Base-by-base conservation (phyloP, 2,797 vertebrate species). In the Argyrosomus regius region DNA sequence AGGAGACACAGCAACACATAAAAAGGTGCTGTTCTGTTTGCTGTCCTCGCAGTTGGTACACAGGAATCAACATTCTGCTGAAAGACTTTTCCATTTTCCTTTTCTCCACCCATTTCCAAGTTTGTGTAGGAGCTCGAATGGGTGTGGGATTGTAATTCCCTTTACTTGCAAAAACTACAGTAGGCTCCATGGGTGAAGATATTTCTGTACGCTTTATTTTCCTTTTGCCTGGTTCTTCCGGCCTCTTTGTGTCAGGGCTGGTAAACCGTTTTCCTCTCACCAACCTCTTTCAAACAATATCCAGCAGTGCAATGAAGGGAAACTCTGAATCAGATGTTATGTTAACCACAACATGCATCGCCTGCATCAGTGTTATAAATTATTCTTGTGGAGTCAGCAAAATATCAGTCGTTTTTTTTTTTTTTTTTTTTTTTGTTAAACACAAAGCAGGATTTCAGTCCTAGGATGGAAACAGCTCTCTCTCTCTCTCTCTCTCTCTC, bases 371-470 rank as follows among this genome's bases (percentile, higher is more conserved):
- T 92, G 94, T 95, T 94, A 94, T 92, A 96, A 94, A 96, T 91
- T 91, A 92, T 96, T 97, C 95, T 94, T 94, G 90, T 88, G 90
- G 94, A 88, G 95, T 97, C 96, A 97, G 96, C 97, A 96, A 87
- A 96, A 95, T 94, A 84, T 56, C 11, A 70, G 58, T 80, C 79
- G 43, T 58, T 69, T 73, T 72, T 78, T 18, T 46, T 64, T 65
- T 50, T 22, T 22, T 22, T 22, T 22, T 48, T 83, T 83, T 61
- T 79, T 84, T 85, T 77, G 85, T 80, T 39, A 7, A 78, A 87
- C 65, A 82, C 78, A 90, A 88, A 90, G 88, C 75, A 87, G 81
- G 89, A 91, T 90, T 91, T 92, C 78, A 90, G 87, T 90, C 85
- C 84, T 83, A 52, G 81, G 82, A 75, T 94, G 92, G 93, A 95